phyloP scores from a whole-genome alignment of 2,797 vertebrate genomes.

The Sparus aurata region DNA sequence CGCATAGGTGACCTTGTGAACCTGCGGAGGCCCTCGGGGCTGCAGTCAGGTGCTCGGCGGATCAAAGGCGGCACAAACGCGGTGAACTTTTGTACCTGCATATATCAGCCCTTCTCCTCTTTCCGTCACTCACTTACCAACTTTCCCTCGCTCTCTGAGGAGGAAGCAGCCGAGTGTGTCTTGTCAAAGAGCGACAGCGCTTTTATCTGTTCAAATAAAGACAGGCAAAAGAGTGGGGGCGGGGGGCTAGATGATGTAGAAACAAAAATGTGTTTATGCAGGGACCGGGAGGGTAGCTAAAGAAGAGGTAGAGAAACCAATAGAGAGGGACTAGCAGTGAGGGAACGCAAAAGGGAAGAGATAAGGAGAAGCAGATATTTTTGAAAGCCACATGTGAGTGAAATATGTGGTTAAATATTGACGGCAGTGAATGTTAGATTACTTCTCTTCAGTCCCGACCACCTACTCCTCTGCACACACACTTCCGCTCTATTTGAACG shows the following conservation, averaged over 20 bases:
- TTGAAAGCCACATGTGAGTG: conserved; percentile 30
- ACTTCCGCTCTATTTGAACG: conserved; percentile 6
- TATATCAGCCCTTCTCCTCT: conserved; percentile 56
- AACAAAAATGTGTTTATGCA: conserved; percentile 55
- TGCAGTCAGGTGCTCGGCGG: conserved; percentile 65
- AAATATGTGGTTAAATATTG: conserved; percentile 37
- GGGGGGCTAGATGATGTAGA: conserved; percentile 35
- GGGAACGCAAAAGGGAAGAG: neutral
- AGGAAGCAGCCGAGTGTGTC: conserved; percentile 48
- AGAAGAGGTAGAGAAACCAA: conserved; percentile 35
- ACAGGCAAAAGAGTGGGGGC: conserved; percentile 9
- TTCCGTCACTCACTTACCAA: conserved; percentile 50
- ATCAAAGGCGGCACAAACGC: conserved; percentile 72
- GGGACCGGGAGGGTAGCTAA: conserved; percentile 32
- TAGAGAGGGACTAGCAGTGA: conserved; percentile 19
- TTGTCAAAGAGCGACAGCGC: conserved; percentile 64
- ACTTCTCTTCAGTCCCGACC: neutral
- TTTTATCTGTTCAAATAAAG: conserved; percentile 73
- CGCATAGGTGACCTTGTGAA: conserved; percentile 72
- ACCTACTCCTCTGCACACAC: neutral
- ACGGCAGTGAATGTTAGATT: conserved; percentile 27
- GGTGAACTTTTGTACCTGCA: conserved; percentile 72
- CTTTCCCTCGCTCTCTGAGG: conserved; percentile 54
- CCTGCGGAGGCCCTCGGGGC: conserved; percentile 51
- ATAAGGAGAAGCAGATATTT: conserved; percentile 10